Evolutionary conservation across 1,140 invertebrate species (phyloP).

Genomic region (Polypedilum pembai): DNA sequence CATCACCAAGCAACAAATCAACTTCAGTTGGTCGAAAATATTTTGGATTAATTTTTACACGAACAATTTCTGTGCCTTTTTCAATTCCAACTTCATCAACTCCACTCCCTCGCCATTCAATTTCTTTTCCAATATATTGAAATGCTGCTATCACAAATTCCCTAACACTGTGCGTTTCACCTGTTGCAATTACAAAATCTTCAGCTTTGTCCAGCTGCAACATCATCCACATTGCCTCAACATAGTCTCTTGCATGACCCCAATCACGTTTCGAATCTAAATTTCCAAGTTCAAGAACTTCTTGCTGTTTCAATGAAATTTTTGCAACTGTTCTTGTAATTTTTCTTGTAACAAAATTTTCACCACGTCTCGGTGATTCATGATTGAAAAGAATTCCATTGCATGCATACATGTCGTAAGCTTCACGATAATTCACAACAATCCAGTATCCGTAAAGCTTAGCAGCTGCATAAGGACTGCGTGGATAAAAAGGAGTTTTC

Average conservation of each 20-base stretch:
- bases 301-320: slow-evolving; percentile 80
- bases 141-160: slow-evolving; percentile 96
- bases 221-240: slow-evolving; percentile 99
- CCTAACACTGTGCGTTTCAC: slow-evolving; percentile 87
- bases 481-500: slow-evolving; percentile 96
- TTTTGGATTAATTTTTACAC: slow-evolving; percentile 87
- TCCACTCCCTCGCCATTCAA: slow-evolving; percentile 82
- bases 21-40: slow-evolving; percentile 98
- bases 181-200: slow-evolving; percentile 97
- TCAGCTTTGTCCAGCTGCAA: slow-evolving; percentile 88
- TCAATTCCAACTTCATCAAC: slow-evolving; percentile 83
- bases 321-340: slow-evolving; percentile 97
- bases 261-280: slow-evolving; percentile 95
- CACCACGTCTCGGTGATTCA: slow-evolving; percentile 94
- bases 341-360: slow-evolving; percentile 98
- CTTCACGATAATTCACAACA: slow-evolving; percentile 95
- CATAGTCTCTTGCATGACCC: slow-evolving; percentile 99
- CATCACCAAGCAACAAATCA: slow-evolving; percentile 82
- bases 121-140: slow-evolving; percentile 60
- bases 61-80: slow-evolving; percentile 65
- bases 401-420: slow-evolving; percentile 95
- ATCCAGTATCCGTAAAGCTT: slow-evolving; percentile 99
- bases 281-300: slow-evolving; percentile 88
- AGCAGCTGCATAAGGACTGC: slow-evolving; percentile 98
- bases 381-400: slow-evolving; percentile 99